Evolutionary conservation across 2,113 vertebrate genomes (phyloP), one percentile per base, ranked within the genome.

Genomic region (Prunella fulvescens): DNA sequence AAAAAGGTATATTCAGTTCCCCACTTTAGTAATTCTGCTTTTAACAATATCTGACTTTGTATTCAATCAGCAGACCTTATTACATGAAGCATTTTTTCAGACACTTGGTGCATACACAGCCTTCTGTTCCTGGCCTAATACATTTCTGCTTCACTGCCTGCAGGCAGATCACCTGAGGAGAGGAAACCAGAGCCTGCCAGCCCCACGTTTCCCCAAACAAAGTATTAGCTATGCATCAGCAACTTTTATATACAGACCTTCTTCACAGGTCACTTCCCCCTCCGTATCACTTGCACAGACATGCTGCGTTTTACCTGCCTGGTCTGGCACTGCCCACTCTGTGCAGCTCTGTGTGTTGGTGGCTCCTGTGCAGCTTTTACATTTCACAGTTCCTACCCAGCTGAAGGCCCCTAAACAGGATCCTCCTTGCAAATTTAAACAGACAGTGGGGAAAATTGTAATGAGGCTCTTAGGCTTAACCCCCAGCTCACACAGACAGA

Each of bases 81-180:
- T 88, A 81, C 57, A 60, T 18, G 44, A 61, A 86, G 53, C 10
- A 48, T 26, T 72, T 83, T 71, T 87, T 82, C 0, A 2, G 90
- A 72, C 70, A 82, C 91, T 35, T 0, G 0, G 53, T 73, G 48
- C 1, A 1, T 42, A 13, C 37, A 19, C 56, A 67, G 60, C 53
- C 77, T 92, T 73, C 71, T 74, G 11, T 80, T 93, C 50, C 42
- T 65, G 65, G 54, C 74, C 81, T 76, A 89, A 89, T 16, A 45
- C 8, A 24, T 84, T 92, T 87, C 67, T 69, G 73, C 65, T 64
- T 89, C 86, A 13, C 44, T 53, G 80, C 60, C 53, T 89, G 56
- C 47, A 83, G 69, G 88, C 90, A 92, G 94, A 91, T 81, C 87
- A 95, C 77, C 77, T 9, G 25, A 84, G 80, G 91, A 89, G 72